A percentile compares a stretch with the other conserved stretches of the same genome.
Evolutionary conservation across 2,113 vertebrate species (phyloP).

Genomic region (Machaerirhynchus nigripectus): DNA sequence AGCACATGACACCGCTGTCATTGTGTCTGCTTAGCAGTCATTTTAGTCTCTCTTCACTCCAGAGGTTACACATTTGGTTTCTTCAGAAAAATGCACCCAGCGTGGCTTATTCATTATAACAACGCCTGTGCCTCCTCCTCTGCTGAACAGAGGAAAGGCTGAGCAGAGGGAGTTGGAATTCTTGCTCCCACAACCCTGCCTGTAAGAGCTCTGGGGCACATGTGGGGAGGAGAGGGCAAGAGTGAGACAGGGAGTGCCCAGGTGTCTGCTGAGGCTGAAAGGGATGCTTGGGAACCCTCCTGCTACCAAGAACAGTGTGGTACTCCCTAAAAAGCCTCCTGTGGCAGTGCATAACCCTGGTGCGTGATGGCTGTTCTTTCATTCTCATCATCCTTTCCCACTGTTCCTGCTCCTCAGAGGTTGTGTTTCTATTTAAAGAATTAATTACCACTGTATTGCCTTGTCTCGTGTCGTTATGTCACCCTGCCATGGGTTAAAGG

Average conservation of each 20-base stretch:
- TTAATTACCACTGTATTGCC: neutral
- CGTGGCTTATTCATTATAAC: neutral
- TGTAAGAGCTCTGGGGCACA: neutral
- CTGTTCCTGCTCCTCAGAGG: neutral
- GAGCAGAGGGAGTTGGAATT: neutral
- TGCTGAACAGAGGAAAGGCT: neutral
- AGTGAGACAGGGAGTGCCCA: neutral
- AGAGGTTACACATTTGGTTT: neutral
- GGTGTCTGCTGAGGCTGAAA: neutral
- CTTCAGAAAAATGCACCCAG: neutral
- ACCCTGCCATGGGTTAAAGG: neutral
- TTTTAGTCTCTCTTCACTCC: neutral
- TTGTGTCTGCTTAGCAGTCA: neutral
- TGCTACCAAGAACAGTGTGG: neutral
- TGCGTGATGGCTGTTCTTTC: neutral
- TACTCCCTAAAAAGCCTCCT: neutral
- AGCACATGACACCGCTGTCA: neutral
- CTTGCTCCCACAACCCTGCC: neutral
- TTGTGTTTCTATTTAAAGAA: neutral
- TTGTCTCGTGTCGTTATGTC: fast-evolving
- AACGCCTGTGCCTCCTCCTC: neutral
- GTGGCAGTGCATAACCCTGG: fast-evolving
- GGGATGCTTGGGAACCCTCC: neutral
- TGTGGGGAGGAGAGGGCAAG: neutral
- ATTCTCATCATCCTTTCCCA: neutral